A percentile compares a stretch with the other conserved stretches of the same genome.
Evolutionary conservation across 2,888 invertebrate species (phyloP).

Genomic region (Frankliniella fusca): DNA sequence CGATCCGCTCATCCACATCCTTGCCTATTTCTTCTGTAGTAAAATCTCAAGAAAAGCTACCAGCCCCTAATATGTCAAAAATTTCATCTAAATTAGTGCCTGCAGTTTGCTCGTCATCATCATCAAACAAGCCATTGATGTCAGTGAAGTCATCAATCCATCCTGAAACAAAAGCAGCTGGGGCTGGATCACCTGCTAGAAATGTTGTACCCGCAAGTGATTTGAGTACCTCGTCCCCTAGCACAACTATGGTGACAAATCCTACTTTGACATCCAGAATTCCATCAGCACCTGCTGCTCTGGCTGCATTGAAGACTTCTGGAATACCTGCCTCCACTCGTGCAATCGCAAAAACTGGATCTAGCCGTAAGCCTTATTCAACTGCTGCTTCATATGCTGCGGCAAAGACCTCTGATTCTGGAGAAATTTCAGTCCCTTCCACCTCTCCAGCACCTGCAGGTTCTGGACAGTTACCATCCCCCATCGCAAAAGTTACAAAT

Average conservation of each 20-base stretch:
- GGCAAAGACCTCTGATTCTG: not conserved
- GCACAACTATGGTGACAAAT: not conserved
- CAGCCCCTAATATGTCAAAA: not conserved
- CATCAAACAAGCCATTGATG: too few relatives aligned
- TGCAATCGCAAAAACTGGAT: not conserved
- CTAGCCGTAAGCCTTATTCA: not conserved
- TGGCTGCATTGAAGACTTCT: not conserved
- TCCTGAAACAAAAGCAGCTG: too few relatives aligned
- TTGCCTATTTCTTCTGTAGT: too few relatives aligned
- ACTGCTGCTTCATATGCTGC: not conserved
- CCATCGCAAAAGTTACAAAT: not conserved
- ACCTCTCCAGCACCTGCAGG: not conserved
- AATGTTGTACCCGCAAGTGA: not conserved
- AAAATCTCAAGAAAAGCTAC: too few relatives aligned
- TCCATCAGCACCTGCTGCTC: not conserved
- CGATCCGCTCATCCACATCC: too few relatives aligned
- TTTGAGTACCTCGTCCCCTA: not conserved
- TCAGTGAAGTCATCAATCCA: too few relatives aligned
- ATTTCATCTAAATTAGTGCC: not conserved
- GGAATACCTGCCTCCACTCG: not conserved
- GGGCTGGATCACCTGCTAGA: not conserved
- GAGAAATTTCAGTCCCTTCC: not conserved
- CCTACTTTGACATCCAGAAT: not conserved
- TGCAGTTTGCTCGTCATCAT: too few relatives aligned
- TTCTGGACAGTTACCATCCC: not conserved